phyloP scores from a whole-genome alignment of 1,140 invertebrate species.

The Ceratosolen solmsi region DNA sequence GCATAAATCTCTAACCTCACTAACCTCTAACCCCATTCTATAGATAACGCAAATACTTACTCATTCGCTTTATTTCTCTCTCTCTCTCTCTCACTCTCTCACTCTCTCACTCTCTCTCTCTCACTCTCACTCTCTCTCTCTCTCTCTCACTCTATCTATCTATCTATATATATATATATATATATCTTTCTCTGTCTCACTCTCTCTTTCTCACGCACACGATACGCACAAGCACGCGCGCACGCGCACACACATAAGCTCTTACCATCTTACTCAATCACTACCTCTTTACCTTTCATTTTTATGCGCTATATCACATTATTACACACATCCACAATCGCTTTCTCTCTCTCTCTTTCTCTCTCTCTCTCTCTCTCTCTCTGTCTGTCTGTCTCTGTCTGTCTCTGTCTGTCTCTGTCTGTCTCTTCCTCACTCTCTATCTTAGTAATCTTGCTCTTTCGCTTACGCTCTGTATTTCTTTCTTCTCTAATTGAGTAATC shows the following conservation, averaged over 20 bases:
- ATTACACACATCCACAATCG: no score
- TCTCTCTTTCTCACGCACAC: neutral
- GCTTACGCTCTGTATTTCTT: conserved; percentile 55
- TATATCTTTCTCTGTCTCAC: neutral
- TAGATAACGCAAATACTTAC: neutral
- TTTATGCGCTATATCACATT: no score
- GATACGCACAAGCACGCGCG: neutral
- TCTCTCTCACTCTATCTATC: conserved; percentile 34
- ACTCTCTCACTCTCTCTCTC: neutral
- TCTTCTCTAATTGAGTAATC: conserved; percentile 38
- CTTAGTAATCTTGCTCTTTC: conserved; percentile 52
- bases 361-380: neutral
- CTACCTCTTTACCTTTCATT: no score
- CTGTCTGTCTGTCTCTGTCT: conserved; percentile 18
- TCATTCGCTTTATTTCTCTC: conserved; percentile 36
- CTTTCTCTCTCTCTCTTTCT: no score
- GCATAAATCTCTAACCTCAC: conserved; percentile 59
- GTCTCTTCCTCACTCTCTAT: neutral
- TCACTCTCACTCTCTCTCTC: conserved; percentile 54
- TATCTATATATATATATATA: no score
- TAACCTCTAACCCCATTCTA: conserved; percentile 56
- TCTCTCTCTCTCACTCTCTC: neutral
- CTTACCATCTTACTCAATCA: no score
- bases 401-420: conserved; percentile 1
- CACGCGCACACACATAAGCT: neutral